Conservation (phyloP, 2,888 invertebrate species). For the Apamea crenata region DNA sequence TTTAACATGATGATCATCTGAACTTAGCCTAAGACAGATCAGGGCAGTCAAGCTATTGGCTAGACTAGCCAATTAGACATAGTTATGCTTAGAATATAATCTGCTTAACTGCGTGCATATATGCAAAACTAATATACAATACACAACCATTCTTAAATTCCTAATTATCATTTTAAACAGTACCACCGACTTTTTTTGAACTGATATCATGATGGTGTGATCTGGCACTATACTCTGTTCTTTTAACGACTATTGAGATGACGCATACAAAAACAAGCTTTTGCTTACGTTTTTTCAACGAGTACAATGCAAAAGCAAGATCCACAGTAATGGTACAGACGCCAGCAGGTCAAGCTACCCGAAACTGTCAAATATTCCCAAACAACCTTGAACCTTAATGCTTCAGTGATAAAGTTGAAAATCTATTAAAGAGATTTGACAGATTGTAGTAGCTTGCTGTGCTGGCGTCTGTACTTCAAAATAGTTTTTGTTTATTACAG, state of each 20-base stretch:
- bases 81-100: constrained; percentile 14
- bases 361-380: too few relatives aligned
- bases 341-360: too few relatives aligned
- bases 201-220: not conserved
- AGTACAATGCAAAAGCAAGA: not conserved
- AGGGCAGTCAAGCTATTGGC: constrained; percentile 11
- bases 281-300: not conserved
- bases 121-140: constrained; percentile 36
- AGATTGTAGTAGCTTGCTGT: too few relatives aligned
- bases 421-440: too few relatives aligned
- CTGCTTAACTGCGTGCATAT: constrained; percentile 51
- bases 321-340: not conserved
- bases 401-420: too few relatives aligned
- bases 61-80: constrained; percentile 10
- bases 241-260: not conserved
- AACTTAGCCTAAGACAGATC: constrained; percentile 14
- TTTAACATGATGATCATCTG: constrained; percentile 17
- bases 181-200: not conserved
- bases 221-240: not conserved
- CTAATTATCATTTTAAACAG: constrained; percentile 6
- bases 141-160: constrained; percentile 47
- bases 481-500: not conserved
- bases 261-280: not conserved
- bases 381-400: too few relatives aligned
- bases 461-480: not conserved